A percentile compares a stretch with the other conserved stretches of the same genome.
Conservation (phyloP, 2,797 vertebrate species). For the Todus mexicanus region DNA sequence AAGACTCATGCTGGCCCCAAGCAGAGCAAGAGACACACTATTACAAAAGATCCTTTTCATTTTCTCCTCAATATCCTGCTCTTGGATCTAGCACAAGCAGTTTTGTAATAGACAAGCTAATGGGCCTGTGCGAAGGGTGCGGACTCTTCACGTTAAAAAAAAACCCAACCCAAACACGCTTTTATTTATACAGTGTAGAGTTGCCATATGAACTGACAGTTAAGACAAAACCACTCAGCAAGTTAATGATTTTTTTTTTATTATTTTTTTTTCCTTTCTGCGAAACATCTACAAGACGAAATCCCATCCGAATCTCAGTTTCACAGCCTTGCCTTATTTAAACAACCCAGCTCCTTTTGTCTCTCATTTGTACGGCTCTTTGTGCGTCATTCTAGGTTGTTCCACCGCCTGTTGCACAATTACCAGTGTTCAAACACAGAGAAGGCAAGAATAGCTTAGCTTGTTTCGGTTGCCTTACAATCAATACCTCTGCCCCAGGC, state of each 20-base stretch:
- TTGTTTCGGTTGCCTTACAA: slow-evolving; percentile 63
- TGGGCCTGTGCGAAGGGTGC: background rate
- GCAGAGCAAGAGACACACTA: background rate
- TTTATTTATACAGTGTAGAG: background rate
- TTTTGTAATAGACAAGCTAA: slow-evolving; percentile 21
- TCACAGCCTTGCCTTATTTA: slow-evolving; percentile 17
- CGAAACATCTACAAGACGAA: background rate
- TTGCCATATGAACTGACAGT: slow-evolving; percentile 5
- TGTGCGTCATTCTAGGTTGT: slow-evolving; percentile 1
- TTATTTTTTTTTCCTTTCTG: background rate
- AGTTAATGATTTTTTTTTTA: slow-evolving; percentile 3
- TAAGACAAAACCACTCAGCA: background rate
- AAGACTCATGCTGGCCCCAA: background rate
- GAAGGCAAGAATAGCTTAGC: slow-evolving; percentile 13
- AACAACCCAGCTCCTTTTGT: slow-evolving; percentile 14
- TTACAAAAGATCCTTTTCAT: background rate
- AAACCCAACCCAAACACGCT: background rate
- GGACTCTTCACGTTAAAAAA: background rate
- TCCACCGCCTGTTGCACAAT: slow-evolving; percentile 16
- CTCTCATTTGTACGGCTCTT: background rate
- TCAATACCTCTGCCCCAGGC: slow-evolving; percentile 57
- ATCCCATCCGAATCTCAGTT: background rate
- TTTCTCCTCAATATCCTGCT: background rate
- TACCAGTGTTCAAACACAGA: slow-evolving; percentile 8
- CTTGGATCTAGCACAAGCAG: background rate